Evolutionary conservation across 2,888 invertebrate genomes (phyloP), one percentile per base, ranked within the genome.

Genomic region (Caenorhabditis japonica): DNA sequence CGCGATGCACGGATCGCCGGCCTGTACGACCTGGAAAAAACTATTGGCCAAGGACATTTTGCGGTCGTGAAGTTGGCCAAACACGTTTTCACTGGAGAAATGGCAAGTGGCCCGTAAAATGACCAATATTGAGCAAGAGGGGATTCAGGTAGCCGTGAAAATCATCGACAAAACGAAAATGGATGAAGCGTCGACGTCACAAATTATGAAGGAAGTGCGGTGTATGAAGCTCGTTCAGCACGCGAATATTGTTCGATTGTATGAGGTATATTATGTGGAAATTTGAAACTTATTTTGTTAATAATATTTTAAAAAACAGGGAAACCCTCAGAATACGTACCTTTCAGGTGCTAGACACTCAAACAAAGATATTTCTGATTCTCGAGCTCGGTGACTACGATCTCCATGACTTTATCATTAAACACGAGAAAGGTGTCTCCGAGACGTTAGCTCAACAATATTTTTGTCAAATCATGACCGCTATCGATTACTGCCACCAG

Each of bases 211-310:
- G 90, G 89, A 89, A 80, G 90, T 90, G 13, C 92, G 95, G 79
- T 97, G 97, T 89, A 97, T 97, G 97, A 97, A 97, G 90, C 90
- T 99, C 84, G 97, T 99, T 47, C 97, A 99, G 89, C 99, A 99
- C 90, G 97, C 97, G 33, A 95, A 99, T 90, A 97, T 99, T 39
- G 97, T 99, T 47, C 91, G 97, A 62, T 91, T 99, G 52, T 99
- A 99, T 90, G 97, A 99, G 91, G 97, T 99, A 10, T 15, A 4
- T 47, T 27, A 15, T 38, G 15, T 30, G 38, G 39, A 25, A 52
- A 21, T 34, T 52, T 15, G n/a, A 15, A 7, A 36, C 21, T 17
- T 34, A 21, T 12, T 5, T 38, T 36, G 19, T 39, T 30, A n/a
- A 33, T 15, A 49, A 30, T 23, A 15, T 46, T 46, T 19, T 5